These are phyloP conservation scores for Andrena chrysosceles DNA, from an alignment of 2,888 invertebrate genomes.

Conservation along the genomic window DNA sequence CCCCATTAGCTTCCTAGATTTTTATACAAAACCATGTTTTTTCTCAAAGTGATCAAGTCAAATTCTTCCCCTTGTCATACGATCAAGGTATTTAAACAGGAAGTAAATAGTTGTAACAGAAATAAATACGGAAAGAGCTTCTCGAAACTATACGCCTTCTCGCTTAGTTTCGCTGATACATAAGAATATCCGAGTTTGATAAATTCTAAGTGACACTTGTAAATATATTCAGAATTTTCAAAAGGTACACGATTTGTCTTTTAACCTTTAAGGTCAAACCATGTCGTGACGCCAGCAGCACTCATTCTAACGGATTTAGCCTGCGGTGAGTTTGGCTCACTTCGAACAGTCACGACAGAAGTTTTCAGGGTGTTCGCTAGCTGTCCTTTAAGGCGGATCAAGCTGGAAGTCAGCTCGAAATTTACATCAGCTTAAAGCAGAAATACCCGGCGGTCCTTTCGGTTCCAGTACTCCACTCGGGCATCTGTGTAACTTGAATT, in stretches of 20 bases:
- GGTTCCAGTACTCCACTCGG: neutral
- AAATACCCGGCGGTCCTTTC: neutral
- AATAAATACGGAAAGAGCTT: no score
- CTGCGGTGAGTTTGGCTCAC: slow-evolving; percentile 9
- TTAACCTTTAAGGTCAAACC: neutral
- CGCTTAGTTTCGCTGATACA: no score
- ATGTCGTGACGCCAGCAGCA: neutral
- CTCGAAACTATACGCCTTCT: no score
- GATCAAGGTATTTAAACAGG: no score
- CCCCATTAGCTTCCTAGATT: neutral
- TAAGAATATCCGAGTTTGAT: no score
- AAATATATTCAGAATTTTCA: neutral
- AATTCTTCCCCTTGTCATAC: no score
- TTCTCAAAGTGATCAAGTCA: no score
- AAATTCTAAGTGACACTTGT: no score
- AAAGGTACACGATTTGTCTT: slow-evolving; percentile 5
- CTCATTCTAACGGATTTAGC: slow-evolving; percentile 17
- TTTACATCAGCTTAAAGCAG: slow-evolving; percentile 19
- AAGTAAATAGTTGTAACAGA: no score
- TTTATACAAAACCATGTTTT: no score
- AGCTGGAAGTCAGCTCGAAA: slow-evolving; percentile 2
- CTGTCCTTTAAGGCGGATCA: neutral
- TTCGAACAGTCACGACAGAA: neutral
- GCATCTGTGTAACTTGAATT: neutral
- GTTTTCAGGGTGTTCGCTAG: slow-evolving; percentile 6